Evolutionary conservation across 2,888 invertebrate genomes (phyloP), one percentile per base, ranked within the genome.

Genomic region (Koerneria pararmatus): DNA sequence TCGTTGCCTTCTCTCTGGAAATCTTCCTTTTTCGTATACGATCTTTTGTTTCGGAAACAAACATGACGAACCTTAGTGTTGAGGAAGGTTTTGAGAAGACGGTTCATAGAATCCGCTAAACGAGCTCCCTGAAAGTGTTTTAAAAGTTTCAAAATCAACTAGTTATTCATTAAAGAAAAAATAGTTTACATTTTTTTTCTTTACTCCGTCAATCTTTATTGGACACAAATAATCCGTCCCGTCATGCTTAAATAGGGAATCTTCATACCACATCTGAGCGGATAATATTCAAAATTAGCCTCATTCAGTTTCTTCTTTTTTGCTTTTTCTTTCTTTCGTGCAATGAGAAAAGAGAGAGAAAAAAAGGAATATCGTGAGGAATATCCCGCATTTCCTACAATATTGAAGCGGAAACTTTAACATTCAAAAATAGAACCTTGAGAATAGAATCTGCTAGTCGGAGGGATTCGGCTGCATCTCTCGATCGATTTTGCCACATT

Each of bases 21-120:
- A n/a, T n/a, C n/a, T n/a, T n/a, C n/a, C n/a, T n/a, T n/a, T n/a
- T n/a, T n/a, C n/a, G n/a, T n/a, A n/a, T n/a, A n/a, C n/a, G n/a
- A n/a, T n/a, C n/a, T n/a, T n/a, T n/a, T n/a, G n/a, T n/a, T n/a
- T n/a, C n/a, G n/a, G n/a, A n/a, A n/a, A n/a, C n/a, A n/a, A n/a
- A n/a, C n/a, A n/a, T n/a, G n/a, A n/a, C n/a, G n/a, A n/a, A 89
- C 87, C 83, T 91, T 90, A 32, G 90, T 85, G 81, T 89, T 89
- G 63, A 90, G 88, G 11, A 90, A 80, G 0, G 87, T 86, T 68
- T 87, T 86, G 46, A 89, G 85, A 22, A 87, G 82, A 69, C 88
- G 87, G 78, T 88, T 88, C 35, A 90, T 88, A 78, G 87, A 85
- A 76, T 90, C 88, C 80, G 90, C 87, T 86, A 88, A 87, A 84